Base-by-base conservation (phyloP, 1,140 invertebrate species). In the Formica selysi region DNA sequence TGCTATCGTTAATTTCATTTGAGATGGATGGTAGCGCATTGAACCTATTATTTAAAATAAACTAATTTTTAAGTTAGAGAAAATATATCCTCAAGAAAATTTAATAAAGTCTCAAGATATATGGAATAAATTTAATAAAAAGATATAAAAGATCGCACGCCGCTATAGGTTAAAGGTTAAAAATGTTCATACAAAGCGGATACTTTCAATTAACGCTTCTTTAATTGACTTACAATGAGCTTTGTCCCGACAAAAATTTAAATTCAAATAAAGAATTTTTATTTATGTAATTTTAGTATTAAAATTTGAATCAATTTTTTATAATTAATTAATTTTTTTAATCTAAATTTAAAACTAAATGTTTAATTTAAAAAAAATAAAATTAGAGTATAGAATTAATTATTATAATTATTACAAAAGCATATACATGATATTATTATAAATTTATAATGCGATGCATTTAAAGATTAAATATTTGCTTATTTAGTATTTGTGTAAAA, bases 81-180 rank as follows among this genome's bases (percentile, higher is more conserved):
- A 51, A 51, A 51, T 51, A 51, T 16, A 51, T 74, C 13, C 13
- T 61, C 54, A 22, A 36, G 10, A 80, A 80, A 22, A 80, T 68
- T 67, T n/a, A 54, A 68, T 44, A 26, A 38, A 36, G 29, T 68
- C 4, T 54, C 76, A 57, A 80, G 44, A 68, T 54, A 51, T 48
- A n/a, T 57, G 29, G 10, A 80, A 68, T 38, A 79, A 79, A 79
- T 79, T 48, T 79, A 67, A 65, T 51, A 67, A 65, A 67, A 44
- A 29, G 0, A 29, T 29, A 29, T 29, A 29, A 29, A 29, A 32
- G 62, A 67, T 54, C 5, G 41, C 36, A 36, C 11, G n/a, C 2
- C 4, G 10, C 4, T 41, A 16, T 67, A 67, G 61, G 62, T 67
- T 51, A 67, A 67, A 54, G 32, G 62, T 67, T 57, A 57, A 54